phyloP scores from a whole-genome alignment of 2,888 invertebrate genomes.

The Sinohyriopsis cumingii region DNA sequence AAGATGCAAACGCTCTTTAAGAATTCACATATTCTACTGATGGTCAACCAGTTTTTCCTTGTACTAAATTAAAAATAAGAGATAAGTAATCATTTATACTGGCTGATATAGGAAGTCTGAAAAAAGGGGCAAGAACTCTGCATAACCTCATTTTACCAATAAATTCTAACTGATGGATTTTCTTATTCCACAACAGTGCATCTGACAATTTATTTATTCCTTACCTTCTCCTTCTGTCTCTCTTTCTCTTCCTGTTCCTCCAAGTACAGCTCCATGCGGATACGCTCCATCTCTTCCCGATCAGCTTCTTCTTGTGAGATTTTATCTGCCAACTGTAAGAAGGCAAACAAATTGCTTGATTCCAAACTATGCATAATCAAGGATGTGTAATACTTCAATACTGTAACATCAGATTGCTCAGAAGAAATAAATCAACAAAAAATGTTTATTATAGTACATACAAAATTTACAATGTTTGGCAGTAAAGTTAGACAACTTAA shows the following conservation, averaged over 20 bases:
- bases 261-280: conserved; percentile 67
- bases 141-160: not conserved
- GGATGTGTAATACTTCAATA: not conserved
- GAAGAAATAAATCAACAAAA: not conserved
- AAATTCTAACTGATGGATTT: not conserved
- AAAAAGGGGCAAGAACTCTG: not conserved
- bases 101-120: not conserved
- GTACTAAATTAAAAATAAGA: no score
- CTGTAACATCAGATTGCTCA: not conserved
- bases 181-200: not conserved
- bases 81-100: not conserved
- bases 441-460: not conserved
- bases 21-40: no score
- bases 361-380: not conserved
- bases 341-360: not conserved
- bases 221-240: conserved; percentile 64
- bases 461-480: no score
- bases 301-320: conserved; percentile 70
- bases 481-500: no score
- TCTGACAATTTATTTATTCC: conserved; percentile 12
- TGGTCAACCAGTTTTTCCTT: no score
- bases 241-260: conserved; percentile 70
- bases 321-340: conserved; percentile 65
- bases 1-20: no score
- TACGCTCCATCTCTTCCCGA: conserved; percentile 69